phyloP scores from a whole-genome alignment of 2,888 invertebrate species.

The Drosophila barbarae region DNA sequence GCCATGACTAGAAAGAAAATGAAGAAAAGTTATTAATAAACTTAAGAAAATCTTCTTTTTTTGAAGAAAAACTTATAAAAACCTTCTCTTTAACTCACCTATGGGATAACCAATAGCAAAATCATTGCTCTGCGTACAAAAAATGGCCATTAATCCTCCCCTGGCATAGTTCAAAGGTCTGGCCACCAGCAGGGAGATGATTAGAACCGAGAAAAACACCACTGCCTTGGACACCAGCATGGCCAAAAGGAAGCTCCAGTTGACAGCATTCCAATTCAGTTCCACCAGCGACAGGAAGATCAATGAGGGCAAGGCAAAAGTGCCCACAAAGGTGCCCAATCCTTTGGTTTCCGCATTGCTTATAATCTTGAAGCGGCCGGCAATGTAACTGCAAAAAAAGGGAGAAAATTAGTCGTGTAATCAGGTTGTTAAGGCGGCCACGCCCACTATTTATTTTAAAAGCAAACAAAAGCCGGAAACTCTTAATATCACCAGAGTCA shows the following conservation, averaged over 20 bases:
- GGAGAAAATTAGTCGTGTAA: conserved; percentile 20
- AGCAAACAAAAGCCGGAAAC: conserved; percentile 37
- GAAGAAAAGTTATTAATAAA: too few relatives aligned
- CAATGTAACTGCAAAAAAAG: conserved; percentile 84
- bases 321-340: conserved; percentile 94
- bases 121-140: conserved; percentile 98
- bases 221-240: conserved; percentile 91
- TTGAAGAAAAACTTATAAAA: too few relatives aligned
- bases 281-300: conserved; percentile 94
- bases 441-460: conserved; percentile 28
- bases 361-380: conserved; percentile 90
- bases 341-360: conserved; percentile 92
- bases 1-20: conserved; percentile 84
- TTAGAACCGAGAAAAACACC: conserved; percentile 89
- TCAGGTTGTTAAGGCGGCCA: conserved; percentile 32
- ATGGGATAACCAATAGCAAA: conserved; percentile 98
- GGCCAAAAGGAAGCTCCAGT: conserved; percentile 94
- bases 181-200: conserved; percentile 88
- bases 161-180: conserved; percentile 90
- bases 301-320: conserved; percentile 94
- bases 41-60: too few relatives aligned
- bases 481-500: conserved; percentile 28
- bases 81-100: conserved; percentile 79
- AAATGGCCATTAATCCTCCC: conserved; percentile 95
- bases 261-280: conserved; percentile 89